Conservation (phyloP, 2,113 vertebrate genomes). For the Galeopterus variegatus region DNA sequence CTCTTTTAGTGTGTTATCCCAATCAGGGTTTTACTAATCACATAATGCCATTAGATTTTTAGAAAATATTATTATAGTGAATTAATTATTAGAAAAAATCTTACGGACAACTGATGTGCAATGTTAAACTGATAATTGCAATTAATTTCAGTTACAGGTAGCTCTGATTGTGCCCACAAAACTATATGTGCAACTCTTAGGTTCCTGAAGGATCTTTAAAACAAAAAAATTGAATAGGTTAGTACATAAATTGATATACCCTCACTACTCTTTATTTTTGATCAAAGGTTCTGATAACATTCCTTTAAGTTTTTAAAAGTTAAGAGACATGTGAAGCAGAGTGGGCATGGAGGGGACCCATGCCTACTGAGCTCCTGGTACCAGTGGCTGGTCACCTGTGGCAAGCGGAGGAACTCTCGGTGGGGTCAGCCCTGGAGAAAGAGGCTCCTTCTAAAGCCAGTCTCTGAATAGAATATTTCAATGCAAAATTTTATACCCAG, state of each 20-base stretch:
- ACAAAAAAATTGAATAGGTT: background rate
- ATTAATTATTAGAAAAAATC: slow-evolving; percentile 3
- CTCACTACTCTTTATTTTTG: background rate
- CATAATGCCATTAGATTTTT: background rate
- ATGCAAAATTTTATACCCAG: background rate
- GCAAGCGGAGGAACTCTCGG: background rate
- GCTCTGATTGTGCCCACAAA: background rate
- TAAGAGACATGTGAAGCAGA: background rate
- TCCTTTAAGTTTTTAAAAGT: background rate
- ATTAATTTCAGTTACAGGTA: background rate
- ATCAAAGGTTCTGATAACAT: background rate
- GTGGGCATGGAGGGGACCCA: background rate
- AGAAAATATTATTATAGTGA: background rate
- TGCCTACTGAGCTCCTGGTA: background rate
- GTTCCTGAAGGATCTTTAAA: background rate
- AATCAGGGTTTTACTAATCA: background rate
- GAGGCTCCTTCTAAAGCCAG: background rate
- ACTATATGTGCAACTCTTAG: background rate
- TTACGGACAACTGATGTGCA: background rate
- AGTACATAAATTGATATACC: background rate
- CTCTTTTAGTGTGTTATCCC: background rate
- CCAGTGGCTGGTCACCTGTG: background rate
- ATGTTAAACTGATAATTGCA: background rate
- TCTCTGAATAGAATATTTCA: background rate
- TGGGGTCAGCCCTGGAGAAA: background rate